phyloP scores from a whole-genome alignment of 2,888 invertebrate species.

The Leptogaster cylindrica region DNA sequence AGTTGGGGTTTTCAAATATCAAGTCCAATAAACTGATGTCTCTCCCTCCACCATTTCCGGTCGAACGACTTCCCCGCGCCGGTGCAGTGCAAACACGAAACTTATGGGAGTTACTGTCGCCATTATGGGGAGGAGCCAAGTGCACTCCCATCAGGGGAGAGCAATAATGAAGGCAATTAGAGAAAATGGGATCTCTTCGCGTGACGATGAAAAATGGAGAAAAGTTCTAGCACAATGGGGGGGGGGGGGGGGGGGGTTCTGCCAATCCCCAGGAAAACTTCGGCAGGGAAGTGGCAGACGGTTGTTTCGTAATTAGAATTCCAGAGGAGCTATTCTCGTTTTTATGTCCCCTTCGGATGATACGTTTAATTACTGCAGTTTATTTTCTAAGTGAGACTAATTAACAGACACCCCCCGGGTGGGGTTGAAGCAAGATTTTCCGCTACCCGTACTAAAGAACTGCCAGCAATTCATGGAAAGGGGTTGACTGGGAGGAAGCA shows the following conservation, averaged over 20 bases:
- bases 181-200: conserved; percentile 57
- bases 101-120: conserved; percentile 13
- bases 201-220: conserved; percentile 37
- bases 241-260: conserved; percentile 7
- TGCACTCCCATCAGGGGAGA: conserved; percentile 52
- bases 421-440: conserved; percentile 17
- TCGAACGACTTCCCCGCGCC: neutral
- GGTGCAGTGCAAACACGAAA: neutral
- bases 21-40: conserved; percentile 21
- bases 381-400: conserved; percentile 62
- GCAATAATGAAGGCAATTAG: conserved; percentile 62
- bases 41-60: neutral
- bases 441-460: neutral
- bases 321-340: conserved; percentile 54
- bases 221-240: no score
- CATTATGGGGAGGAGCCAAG: neutral
- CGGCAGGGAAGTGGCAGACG: conserved; percentile 31
- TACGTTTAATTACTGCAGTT: conserved; percentile 61
- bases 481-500: neutral
- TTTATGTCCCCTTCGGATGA: conserved; percentile 49
- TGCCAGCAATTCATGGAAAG: neutral
- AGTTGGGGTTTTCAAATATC: neutral
- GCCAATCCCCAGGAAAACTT: conserved; percentile 8
- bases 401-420: conserved; percentile 57
- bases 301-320: conserved; percentile 62